Evolutionary conservation across 2,797 vertebrate genomes (phyloP), one percentile per base, ranked within the genome.

Genomic region (Fringilla coelebs): DNA sequence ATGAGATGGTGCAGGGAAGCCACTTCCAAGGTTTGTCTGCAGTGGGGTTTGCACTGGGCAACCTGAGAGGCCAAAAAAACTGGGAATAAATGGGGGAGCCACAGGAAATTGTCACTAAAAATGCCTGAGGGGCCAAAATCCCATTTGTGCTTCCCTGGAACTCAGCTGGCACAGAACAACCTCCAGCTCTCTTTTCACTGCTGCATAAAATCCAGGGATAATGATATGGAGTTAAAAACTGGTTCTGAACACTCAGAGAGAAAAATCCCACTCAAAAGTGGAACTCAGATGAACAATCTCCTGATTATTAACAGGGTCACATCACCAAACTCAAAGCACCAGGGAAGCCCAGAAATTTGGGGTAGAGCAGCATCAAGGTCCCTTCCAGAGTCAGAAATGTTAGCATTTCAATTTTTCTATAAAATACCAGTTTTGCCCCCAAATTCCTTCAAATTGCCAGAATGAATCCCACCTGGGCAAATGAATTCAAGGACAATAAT

Each of bases 361-460:
- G 29, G n/a, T 0, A 14, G 20, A 58, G 51, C 63, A 76, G 65
- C 36, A 67, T 4, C 28, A 20, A 18, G 8, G 24, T 24, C 5
- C 0, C 16, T 38, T 13, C 22, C 28, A 49, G 13, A 67, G 13
- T 15, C 5, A 49, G 4, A 36, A 61, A 61, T 6, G 7, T 24
- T 10, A 11, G 7, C 5, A 24, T 22, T 43, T 46, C 46, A 4
- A 10, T 25, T 46, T 48, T 45, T 46, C 25, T 14, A 25, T 34
- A 55, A 45, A 85, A 9, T 1, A 48, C 4, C 1, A 1, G 2
- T 1, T 83, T 45, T 93, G 12, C 5, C 11, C 21, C 6, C 31
- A 24, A 13, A 43, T 45, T 38, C 38, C 49, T 90, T 45, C 61
- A 15, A 3, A 32, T 32, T 25, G 2, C 63, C 40, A 29, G 32